phyloP scores from a whole-genome alignment of 35 echinoderm and acorn worm genomes.

The Chiridota heheva region DNA sequence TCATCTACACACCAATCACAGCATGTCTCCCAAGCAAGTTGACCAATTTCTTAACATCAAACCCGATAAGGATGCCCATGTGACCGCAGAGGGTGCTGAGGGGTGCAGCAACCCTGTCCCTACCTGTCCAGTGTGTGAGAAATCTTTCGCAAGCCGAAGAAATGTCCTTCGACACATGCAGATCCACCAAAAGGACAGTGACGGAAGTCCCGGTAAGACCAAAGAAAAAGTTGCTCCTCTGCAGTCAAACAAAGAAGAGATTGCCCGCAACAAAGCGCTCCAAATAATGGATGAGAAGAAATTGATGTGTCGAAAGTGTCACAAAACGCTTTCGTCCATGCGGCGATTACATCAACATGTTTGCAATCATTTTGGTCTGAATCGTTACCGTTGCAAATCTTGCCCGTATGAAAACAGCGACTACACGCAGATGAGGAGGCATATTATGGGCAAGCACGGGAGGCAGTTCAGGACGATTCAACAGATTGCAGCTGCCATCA shows the following conservation, averaged over 20 bases:
- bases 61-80: not conserved
- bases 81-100: conserved; percentile 13
- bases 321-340: conserved; percentile 79
- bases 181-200: conserved; percentile 63
- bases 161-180: conserved; percentile 87
- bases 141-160: conserved; percentile 83
- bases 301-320: conserved; percentile 73
- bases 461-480: conserved; percentile 86
- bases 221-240: conserved; percentile 21
- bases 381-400: conserved; percentile 78
- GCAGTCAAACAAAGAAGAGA: conserved; percentile 52
- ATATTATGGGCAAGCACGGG: conserved; percentile 94
- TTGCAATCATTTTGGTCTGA: conserved; percentile 91
- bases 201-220: conserved; percentile 14
- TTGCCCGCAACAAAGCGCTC: conserved; percentile 65
- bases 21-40: conserved; percentile 57
- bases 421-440: conserved; percentile 93
- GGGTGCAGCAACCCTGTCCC: conserved; percentile 35
- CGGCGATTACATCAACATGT: conserved; percentile 80
- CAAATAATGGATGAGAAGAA: conserved; percentile 94
- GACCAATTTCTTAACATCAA: conserved; percentile 57
- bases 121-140: conserved; percentile 78
- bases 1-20: conserved; percentile 71
- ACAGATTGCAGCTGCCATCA: conserved; percentile 86
- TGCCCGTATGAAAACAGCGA: conserved; percentile 90